These are phyloP conservation scores for Erebia ligea DNA, from an alignment of 2,888 invertebrate species.

Conservation along the genomic window DNA sequence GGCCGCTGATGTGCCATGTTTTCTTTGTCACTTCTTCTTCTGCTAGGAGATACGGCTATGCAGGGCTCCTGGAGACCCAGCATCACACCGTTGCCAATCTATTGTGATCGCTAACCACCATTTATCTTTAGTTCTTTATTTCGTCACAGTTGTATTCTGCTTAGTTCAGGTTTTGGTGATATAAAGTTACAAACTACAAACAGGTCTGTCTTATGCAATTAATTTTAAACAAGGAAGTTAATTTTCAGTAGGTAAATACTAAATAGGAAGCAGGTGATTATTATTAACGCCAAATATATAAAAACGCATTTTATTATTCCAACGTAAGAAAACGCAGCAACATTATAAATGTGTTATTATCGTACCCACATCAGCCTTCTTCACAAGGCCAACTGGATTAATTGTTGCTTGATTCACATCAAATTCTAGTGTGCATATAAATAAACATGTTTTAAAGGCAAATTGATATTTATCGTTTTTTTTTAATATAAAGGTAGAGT, in stretches of 20 bases:
- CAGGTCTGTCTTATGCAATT: constrained; percentile 24
- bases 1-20: no score
- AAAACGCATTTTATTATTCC: constrained; percentile 37
- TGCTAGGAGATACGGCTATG: no score
- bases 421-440: constrained; percentile 40
- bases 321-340: constrained; percentile 42
- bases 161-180: not conserved
- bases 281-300: constrained; percentile 39
- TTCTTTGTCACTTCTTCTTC: no score
- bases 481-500: constrained; percentile 35
- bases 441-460: constrained; percentile 35
- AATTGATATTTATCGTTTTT: constrained; percentile 12
- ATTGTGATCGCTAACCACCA: no score
- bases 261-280: constrained; percentile 40
- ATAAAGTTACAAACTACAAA: not conserved
- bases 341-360: constrained; percentile 45
- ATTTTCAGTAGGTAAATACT: constrained; percentile 32
- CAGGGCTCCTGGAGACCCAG: no score
- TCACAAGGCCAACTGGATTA: constrained; percentile 47
- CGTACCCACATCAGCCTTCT: constrained; percentile 44
- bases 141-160: not conserved
- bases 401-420: constrained; percentile 42
- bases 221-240: constrained; percentile 26
- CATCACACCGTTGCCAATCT: no score
- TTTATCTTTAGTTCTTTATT: not conserved